These are phyloP conservation scores for Epinotia bilunana DNA, from an alignment of 2,888 invertebrate genomes.

Conservation along the genomic window DNA sequence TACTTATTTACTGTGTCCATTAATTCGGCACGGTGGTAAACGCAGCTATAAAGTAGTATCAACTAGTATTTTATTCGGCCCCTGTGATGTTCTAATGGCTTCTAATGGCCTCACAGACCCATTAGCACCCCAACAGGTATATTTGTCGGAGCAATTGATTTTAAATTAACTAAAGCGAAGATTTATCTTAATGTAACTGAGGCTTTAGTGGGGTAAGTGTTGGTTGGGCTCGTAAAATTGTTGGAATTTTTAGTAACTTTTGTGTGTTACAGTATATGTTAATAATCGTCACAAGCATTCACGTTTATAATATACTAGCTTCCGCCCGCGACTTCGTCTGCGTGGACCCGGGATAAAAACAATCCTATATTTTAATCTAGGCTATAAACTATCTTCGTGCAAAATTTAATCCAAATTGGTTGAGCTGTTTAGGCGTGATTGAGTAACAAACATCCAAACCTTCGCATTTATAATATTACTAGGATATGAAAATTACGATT, in stretches of 20 bases:
- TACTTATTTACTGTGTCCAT: not conserved
- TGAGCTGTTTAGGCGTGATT: too few species aligned
- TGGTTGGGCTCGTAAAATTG: not conserved
- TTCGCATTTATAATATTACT: too few species aligned
- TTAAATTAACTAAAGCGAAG: conserved; percentile 49
- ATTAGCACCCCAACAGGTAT: conserved; percentile 46
- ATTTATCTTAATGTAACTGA: conserved; percentile 9
- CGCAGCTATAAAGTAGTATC: conserved; percentile 48
- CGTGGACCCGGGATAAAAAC: too few species aligned
- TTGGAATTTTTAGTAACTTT: not conserved
- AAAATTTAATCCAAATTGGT: too few species aligned
- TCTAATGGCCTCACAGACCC: conserved; percentile 51
- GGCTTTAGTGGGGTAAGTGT: not conserved
- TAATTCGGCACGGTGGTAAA: conserved; percentile 19
- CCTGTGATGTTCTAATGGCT: conserved; percentile 59
- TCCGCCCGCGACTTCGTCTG: too few species aligned
- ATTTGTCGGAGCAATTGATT: conserved; percentile 53
- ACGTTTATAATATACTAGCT: too few species aligned
- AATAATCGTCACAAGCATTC: too few species aligned
- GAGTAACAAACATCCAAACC: too few species aligned
- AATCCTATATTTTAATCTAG: too few species aligned
- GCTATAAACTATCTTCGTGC: too few species aligned
- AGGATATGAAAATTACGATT: too few species aligned
- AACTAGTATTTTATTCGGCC: conserved; percentile 62
- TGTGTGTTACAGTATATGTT: too few species aligned